Percentiles rank a stretch among this genome's conserved stretches.
These are phyloP conservation scores for Eurytoma californica DNA, from an alignment of 2,888 invertebrate genomes.

Conservation along the genomic window DNA sequence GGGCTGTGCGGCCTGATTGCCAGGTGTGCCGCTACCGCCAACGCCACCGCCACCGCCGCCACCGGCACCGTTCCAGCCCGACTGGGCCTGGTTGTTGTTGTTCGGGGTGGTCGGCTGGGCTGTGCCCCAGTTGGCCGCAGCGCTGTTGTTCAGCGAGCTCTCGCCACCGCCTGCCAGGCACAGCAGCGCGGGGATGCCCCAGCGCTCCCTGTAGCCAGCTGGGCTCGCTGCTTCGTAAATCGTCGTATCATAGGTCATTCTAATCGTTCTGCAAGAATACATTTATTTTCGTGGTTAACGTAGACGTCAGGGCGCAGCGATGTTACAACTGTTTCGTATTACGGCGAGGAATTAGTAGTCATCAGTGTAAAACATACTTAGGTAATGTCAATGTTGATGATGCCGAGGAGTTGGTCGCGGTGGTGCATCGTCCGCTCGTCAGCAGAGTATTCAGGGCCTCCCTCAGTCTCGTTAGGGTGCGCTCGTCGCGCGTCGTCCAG, in stretches of 20 bases:
- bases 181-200: constrained; percentile 81
- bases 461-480: constrained; percentile 62
- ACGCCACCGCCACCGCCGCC: constrained; percentile 62
- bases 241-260: no score
- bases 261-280: no score
- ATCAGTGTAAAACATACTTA: no score
- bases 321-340: no score
- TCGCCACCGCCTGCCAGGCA: constrained; percentile 86
- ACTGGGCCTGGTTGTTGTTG: constrained; percentile 77
- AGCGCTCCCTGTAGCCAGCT: constrained; percentile 72
- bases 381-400: constrained; percentile 28
- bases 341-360: no score
- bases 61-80: constrained; percentile 77
- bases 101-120: constrained; percentile 82
- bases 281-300: no score
- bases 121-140: constrained; percentile 86
- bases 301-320: no score
- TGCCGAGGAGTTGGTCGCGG: constrained; percentile 27
- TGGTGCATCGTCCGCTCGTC: constrained; percentile 29
- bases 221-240: constrained; percentile 48
- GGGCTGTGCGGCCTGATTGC: constrained; percentile 58
- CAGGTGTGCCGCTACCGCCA: constrained; percentile 29
- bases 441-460: constrained; percentile 64
- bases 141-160: constrained; percentile 84
- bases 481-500: constrained; percentile 45